Evolutionary conservation across 2,888 invertebrate species (phyloP).

Genomic region (Mesorhabditis belari): DNA sequence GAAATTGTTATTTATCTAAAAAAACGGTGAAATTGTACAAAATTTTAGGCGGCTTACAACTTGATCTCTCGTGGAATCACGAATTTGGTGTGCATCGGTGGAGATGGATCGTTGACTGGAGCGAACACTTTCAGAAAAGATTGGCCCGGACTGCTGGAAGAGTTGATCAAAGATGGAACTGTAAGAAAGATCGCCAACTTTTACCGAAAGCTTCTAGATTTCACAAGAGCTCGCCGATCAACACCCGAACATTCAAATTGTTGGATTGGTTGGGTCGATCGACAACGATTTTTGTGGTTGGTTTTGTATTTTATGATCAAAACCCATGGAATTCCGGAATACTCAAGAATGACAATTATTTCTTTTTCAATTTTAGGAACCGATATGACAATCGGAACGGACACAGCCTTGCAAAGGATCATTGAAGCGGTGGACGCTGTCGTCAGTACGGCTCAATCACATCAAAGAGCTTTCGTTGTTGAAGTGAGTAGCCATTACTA

Average conservation of each 20-base stretch:
- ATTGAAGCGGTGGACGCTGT: slow-evolving; percentile 98
- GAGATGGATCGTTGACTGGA: slow-evolving; percentile 96
- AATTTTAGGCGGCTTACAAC: slow-evolving; percentile 73
- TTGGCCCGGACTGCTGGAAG: slow-evolving; percentile 80
- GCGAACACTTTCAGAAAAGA: slow-evolving; percentile 80
- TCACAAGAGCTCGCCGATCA: slow-evolving; percentile 32
- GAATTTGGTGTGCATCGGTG: slow-evolving; percentile 93
- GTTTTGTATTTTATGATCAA: neutral
- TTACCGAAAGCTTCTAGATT: slow-evolving; percentile 16
- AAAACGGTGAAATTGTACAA: too few relatives aligned
- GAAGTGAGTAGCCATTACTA: too few relatives aligned
- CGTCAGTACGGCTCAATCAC: slow-evolving; percentile 89
- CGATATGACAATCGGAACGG: slow-evolving; percentile 97
- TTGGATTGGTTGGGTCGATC: slow-evolving; percentile 78
- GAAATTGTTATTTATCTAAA: too few relatives aligned
- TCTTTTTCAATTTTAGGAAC: slow-evolving; percentile 73
- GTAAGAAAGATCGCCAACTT: neutral
- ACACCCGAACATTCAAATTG: slow-evolving; percentile 49
- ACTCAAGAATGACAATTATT: neutral
- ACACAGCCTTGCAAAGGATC: slow-evolving; percentile 91
- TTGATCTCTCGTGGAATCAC: slow-evolving; percentile 78
- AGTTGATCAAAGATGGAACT: slow-evolving; percentile 64
- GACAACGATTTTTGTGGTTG: slow-evolving; percentile 80
- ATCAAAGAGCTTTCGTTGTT: slow-evolving; percentile 98
- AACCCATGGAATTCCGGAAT: neutral